Conservation (phyloP, 2,888 invertebrate species). For the Apamea monoglypha region DNA sequence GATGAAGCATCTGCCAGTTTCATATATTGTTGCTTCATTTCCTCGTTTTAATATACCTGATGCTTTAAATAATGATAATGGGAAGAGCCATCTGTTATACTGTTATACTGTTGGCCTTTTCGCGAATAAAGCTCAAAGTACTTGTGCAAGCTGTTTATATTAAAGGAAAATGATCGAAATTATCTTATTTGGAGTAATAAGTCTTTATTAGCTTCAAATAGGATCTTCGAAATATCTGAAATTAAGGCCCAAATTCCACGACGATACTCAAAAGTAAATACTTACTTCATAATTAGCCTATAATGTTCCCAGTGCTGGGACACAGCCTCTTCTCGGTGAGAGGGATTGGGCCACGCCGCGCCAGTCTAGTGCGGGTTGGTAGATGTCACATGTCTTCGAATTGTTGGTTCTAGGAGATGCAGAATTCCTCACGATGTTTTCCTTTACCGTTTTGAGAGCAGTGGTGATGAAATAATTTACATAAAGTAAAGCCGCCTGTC, state of each 20-base stretch:
- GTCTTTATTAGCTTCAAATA: neutral
- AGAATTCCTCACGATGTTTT: neutral
- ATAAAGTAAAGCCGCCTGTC: no score
- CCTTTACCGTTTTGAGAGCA: no score
- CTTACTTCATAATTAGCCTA: no score
- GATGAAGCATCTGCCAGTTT: constrained; percentile 28
- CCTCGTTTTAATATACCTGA: constrained; percentile 23
- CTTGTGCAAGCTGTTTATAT: neutral
- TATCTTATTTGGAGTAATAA: neutral
- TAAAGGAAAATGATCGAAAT: no score
- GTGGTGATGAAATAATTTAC: no score
- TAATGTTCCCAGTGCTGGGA: no score
- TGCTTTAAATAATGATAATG: constrained; percentile 12
- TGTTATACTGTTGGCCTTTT: no score
- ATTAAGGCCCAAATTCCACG: neutral
- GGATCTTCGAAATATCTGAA: neutral
- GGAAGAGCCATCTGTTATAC: no score
- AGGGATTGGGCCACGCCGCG: neutral
- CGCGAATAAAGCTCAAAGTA: neutral
- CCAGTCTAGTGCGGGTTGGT: neutral
- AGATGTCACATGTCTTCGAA: neutral
- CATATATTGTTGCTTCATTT: constrained; percentile 40
- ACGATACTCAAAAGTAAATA: neutral
- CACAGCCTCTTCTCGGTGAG: neutral
- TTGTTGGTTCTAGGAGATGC: neutral